These are phyloP conservation scores for Spea bombifrons DNA, from an alignment of 2,113 vertebrate species.

Conservation along the genomic window DNA sequence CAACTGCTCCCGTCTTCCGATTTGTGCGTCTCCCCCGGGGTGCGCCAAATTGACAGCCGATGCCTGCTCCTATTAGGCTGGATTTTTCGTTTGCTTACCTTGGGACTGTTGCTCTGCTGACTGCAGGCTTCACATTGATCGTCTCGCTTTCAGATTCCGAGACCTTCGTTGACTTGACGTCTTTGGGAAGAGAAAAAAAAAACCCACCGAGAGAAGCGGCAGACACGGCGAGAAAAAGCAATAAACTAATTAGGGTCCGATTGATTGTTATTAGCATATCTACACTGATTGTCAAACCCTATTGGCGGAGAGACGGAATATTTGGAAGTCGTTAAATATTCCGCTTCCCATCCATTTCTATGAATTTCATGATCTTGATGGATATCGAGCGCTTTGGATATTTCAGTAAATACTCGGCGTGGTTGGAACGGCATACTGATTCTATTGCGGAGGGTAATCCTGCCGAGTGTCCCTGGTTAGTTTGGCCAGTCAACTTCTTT, in stretches of 20 bases:
- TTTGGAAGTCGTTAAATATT: slow-evolving; percentile 4
- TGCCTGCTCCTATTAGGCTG: neutral
- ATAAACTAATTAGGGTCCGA: slow-evolving; percentile 35
- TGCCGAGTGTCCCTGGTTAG: too few relatives aligned
- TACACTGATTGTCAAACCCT: slow-evolving; percentile 1
- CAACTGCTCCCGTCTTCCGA: neutral
- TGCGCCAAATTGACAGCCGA: neutral
- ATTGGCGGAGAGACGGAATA: neutral
- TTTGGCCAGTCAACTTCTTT: too few relatives aligned
- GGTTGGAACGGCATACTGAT: too few relatives aligned
- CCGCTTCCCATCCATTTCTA: neutral
- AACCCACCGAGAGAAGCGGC: neutral
- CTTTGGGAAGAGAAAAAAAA: neutral
- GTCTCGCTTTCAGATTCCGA: neutral
- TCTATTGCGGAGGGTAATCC: too few relatives aligned
- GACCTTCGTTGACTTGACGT: slow-evolving; percentile 1
- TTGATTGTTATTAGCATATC: slow-evolving; percentile 36
- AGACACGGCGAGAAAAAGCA: slow-evolving; percentile 16
- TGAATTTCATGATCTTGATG: neutral
- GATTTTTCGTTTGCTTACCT: neutral
- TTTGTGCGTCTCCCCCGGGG: neutral
- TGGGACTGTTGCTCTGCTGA: too few relatives aligned
- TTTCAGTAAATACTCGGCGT: neutral
- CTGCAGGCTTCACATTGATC: neutral
- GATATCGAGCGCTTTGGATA: slow-evolving; percentile 21